Evolutionary conservation across 64 coral and sea anemone species (phyloP).

Genomic region (Astreopora myriophthalma): DNA sequence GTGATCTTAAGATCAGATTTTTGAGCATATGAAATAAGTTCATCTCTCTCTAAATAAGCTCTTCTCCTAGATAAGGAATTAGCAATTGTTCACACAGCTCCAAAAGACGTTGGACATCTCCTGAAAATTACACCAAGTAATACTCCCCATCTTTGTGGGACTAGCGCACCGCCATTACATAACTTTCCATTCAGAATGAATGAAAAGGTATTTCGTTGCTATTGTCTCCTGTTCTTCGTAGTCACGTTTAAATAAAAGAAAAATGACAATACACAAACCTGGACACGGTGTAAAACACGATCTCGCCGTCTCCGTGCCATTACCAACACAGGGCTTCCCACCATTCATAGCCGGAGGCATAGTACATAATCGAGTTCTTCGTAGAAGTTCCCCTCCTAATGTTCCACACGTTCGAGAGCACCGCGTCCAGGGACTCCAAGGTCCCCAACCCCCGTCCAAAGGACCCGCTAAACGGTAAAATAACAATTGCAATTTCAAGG

Average conservation of each 20-base stretch:
- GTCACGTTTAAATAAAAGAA: background rate
- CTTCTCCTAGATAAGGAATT: too few species aligned
- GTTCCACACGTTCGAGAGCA: slow-evolving; percentile 86
- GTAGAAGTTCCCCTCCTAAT: slow-evolving; percentile 53
- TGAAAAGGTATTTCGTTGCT: too few species aligned
- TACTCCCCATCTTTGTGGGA: too few species aligned
- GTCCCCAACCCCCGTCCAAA: slow-evolving; percentile 79
- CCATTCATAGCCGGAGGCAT: slow-evolving; percentile 89
- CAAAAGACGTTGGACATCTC: too few species aligned
- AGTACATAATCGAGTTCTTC: slow-evolving; percentile 73
- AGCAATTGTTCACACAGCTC: too few species aligned
- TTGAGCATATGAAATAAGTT: too few species aligned
- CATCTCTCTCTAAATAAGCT: too few species aligned
- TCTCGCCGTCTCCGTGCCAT: slow-evolving; percentile 65
- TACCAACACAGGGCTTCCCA: slow-evolving; percentile 76
- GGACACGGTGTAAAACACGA: slow-evolving; percentile 89
- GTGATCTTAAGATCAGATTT: too few species aligned
- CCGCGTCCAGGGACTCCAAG: slow-evolving; percentile 73
- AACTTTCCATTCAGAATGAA: too few species aligned
- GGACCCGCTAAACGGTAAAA: slow-evolving; percentile 61
- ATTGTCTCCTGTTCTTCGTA: too few species aligned
- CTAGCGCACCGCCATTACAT: too few species aligned
- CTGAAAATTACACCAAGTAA: too few species aligned
- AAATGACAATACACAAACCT: slow-evolving; percentile 2
- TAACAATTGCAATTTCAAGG: background rate